These are phyloP conservation scores for Junco hyemalis DNA, from an alignment of 2,113 vertebrate genomes.

Conservation along the genomic window DNA sequence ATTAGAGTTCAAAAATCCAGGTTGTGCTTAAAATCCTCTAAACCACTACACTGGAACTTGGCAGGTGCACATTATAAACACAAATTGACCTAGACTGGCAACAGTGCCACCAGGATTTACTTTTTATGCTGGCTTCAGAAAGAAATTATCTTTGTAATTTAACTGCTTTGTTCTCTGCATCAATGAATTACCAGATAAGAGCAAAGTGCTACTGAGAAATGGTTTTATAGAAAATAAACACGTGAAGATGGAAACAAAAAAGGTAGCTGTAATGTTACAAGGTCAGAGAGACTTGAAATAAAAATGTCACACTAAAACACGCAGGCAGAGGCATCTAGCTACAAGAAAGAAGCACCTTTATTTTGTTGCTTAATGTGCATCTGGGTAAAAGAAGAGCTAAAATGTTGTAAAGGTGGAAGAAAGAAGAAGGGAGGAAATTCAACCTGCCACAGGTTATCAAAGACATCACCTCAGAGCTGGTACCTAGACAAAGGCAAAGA, in stretches of 20 bases:
- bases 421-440: background rate
- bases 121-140: background rate
- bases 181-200: background rate
- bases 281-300: background rate
- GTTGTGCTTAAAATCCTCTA: background rate
- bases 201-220: background rate
- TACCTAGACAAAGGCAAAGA: background rate
- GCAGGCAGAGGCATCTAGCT: background rate
- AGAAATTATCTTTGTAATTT: background rate
- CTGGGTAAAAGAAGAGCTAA: background rate
- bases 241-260: background rate
- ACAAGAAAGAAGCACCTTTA: background rate
- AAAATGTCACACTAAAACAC: background rate
- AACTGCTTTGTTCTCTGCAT: slow-evolving; percentile 10
- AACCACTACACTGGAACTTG: background rate
- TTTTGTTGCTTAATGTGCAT: background rate
- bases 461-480: background rate
- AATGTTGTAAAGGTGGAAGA: background rate
- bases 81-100: background rate
- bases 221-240: background rate
- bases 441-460: background rate
- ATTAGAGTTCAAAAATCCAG: background rate
- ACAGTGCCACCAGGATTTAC: background rate
- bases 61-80: background rate
- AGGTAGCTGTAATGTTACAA: background rate